Evolutionary conservation across 2,113 vertebrate species (phyloP).

Genomic region (Origma solitaria): DNA sequence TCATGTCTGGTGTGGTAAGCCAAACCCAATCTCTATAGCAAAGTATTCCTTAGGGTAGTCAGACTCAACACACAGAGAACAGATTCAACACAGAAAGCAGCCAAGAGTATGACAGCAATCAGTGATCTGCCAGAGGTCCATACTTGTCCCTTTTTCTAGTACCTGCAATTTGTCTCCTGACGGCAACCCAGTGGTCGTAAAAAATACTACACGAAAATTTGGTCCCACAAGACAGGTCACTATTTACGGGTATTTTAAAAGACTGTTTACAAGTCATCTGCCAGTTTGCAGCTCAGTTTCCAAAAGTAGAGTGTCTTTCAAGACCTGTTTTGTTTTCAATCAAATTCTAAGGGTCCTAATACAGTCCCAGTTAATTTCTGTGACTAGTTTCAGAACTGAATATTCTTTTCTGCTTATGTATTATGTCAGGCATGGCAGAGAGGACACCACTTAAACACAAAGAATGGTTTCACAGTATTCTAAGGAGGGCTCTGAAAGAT

Average conservation of each 20-base stretch:
- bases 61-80: neutral
- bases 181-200: neutral
- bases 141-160: neutral
- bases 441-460: neutral
- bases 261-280: neutral
- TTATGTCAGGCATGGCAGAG: fast-evolving
- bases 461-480: neutral
- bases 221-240: neutral
- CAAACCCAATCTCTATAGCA: neutral
- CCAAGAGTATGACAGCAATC: neutral
- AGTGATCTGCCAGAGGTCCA: neutral
- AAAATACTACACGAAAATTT: neutral
- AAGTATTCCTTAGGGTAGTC: neutral
- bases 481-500: neutral
- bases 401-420: neutral
- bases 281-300: neutral
- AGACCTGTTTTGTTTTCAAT: neutral
- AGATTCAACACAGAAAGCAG: neutral
- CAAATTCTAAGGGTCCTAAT: neutral
- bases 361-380: neutral
- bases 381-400: neutral
- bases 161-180: neutral
- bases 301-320: neutral
- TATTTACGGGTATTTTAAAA: neutral
- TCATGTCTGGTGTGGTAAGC: neutral